Evolutionary conservation across 2,888 invertebrate genomes (phyloP).

Genomic region (Pheosia gnoma): DNA sequence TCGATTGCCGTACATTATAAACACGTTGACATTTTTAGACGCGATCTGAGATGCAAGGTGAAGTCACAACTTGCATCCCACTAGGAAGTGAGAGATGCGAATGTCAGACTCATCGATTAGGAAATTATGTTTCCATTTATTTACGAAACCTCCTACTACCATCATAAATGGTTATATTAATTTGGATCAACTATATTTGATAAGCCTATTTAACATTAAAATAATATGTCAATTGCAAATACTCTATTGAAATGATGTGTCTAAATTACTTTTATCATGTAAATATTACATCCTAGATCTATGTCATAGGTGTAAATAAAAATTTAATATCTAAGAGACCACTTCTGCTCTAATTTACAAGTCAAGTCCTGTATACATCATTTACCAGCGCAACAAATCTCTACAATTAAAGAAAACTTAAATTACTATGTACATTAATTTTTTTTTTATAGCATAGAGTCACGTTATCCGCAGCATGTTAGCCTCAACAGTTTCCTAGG

Average conservation of each 20-base stretch:
- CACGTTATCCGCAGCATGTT: not conserved
- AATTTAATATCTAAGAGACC: too few relatives aligned
- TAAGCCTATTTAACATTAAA: too few relatives aligned
- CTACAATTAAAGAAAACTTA: too few relatives aligned
- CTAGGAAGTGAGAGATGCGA: slow-evolving; percentile 5
- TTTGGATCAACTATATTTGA: too few relatives aligned
- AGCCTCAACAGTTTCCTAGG: not conserved
- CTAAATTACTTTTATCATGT: too few relatives aligned
- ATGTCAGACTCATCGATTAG: slow-evolving; percentile 2
- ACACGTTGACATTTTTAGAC: slow-evolving; percentile 43
- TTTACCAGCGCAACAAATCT: too few relatives aligned
- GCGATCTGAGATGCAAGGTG: slow-evolving; percentile 34
- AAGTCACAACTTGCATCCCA: slow-evolving; percentile 9
- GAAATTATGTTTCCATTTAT: slow-evolving; percentile 1
- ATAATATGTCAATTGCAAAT: too few relatives aligned
- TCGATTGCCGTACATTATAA: slow-evolving; percentile 42
- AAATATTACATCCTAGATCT: too few relatives aligned
- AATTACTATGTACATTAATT: not conserved
- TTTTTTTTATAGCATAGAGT: not conserved
- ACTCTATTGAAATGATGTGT: too few relatives aligned
- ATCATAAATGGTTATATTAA: not conserved
- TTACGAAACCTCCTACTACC: not conserved
- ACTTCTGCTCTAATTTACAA: too few relatives aligned
- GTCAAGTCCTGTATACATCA: too few relatives aligned
- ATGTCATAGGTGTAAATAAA: too few relatives aligned